These are phyloP conservation scores for Morphnarchus princeps DNA, from an alignment of 2,113 vertebrate genomes.

Conservation along the genomic window DNA sequence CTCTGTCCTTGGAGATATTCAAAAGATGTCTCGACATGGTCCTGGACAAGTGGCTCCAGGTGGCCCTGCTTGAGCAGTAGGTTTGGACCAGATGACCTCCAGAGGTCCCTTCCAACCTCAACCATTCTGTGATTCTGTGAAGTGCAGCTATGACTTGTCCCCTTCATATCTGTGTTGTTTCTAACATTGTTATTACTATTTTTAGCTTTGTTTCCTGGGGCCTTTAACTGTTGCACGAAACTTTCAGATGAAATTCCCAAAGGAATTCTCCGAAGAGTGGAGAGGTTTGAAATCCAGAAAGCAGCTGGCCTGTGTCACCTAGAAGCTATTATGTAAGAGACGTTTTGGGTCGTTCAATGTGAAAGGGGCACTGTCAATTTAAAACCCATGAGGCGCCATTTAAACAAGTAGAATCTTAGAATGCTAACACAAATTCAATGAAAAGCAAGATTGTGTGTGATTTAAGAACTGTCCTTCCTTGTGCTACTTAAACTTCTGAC, in stretches of 20 bases:
- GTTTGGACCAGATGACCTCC: not conserved
- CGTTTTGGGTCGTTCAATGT: not conserved
- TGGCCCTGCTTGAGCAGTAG: not conserved
- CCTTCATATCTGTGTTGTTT: not conserved
- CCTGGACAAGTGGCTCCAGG: not conserved
- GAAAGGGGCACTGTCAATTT: not conserved
- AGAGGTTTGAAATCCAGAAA: slow-evolving; percentile 62
- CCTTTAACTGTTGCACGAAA: slow-evolving; percentile 68
- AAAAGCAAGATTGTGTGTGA: not conserved
- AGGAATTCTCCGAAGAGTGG: slow-evolving; percentile 63
- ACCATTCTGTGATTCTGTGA: not conserved
- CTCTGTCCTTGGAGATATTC: not conserved
- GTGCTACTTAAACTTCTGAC: not conserved
- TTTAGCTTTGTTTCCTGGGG: slow-evolving; percentile 71
- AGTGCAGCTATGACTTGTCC: not conserved
- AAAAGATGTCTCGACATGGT: not conserved
- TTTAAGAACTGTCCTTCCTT: not conserved
- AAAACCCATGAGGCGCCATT: not conserved
- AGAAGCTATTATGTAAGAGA: slow-evolving; percentile 75
- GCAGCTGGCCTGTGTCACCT: slow-evolving; percentile 65
- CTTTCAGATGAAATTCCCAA: slow-evolving; percentile 61
- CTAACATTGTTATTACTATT: slow-evolving; percentile 14
- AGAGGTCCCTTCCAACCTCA: not conserved
- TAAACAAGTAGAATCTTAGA: not conserved
- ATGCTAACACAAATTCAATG: not conserved